phyloP scores from a whole-genome alignment of 2,888 invertebrate species.

The Diabrotica balteata region DNA sequence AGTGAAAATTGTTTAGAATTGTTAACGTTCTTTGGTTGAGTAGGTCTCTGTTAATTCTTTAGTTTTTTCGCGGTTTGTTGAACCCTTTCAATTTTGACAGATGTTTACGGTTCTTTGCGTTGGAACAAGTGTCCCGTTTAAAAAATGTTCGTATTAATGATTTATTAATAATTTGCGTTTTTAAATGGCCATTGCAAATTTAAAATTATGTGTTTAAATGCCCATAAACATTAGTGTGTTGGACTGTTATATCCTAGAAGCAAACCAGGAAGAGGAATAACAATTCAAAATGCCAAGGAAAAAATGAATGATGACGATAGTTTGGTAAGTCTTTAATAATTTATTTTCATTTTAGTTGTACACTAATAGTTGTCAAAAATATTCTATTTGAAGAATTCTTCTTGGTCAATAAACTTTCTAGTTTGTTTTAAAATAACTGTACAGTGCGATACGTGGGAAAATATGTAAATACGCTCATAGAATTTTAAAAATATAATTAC shows the following conservation, averaged over 20 bases:
- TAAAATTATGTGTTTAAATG: constrained; percentile 16
- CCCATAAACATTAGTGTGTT: constrained; percentile 23
- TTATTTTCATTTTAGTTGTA: constrained; percentile 26
- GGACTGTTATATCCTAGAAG: constrained; percentile 16
- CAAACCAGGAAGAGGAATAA: constrained; percentile 32
- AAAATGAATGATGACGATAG: constrained; percentile 78
- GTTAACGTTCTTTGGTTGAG: constrained; percentile 16
- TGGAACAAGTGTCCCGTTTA: constrained; percentile 19
- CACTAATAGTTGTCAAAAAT: constrained; percentile 16
- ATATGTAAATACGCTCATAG: constrained; percentile 7
- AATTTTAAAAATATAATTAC: constrained; percentile 7
- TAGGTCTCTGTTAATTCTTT: constrained; percentile 3
- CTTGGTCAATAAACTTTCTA: constrained; percentile 22
- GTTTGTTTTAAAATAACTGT: constrained; percentile 22
- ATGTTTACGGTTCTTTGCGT: constrained; percentile 39
- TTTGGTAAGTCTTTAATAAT: constrained; percentile 65
- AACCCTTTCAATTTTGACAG: constrained; percentile 37
- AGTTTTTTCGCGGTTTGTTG: constrained; percentile 11
- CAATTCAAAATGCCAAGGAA: constrained; percentile 69
- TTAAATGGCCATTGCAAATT: constrained; percentile 2
- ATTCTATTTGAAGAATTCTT: constrained; percentile 13
- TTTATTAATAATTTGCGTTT: constrained; percentile 14
- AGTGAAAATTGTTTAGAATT: constrained; percentile 14
- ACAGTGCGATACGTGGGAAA: constrained; percentile 15
- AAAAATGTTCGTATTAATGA: constrained; percentile 11